phyloP scores from a whole-genome alignment of 1,140 invertebrate genomes.

The Philaenus spumarius region DNA sequence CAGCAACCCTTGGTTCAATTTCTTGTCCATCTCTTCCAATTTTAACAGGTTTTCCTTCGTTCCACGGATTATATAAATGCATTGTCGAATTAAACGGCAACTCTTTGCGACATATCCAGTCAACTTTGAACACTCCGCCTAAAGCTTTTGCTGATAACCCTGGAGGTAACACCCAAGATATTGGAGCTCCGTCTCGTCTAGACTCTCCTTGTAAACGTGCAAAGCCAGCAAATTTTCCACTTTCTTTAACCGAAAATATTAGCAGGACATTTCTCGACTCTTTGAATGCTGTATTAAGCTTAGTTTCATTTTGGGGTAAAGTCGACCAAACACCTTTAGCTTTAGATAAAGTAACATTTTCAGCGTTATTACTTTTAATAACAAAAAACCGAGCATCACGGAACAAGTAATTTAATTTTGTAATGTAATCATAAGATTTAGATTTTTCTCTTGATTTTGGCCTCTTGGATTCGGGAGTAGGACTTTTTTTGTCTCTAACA shows the following conservation, averaged over 20 bases:
- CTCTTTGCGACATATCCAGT: constrained; percentile 95
- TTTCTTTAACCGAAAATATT: constrained; percentile 97
- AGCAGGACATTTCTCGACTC: constrained; percentile 91
- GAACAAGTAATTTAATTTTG: constrained; percentile 91
- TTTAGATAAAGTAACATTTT: constrained; percentile 93
- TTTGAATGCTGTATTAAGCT: constrained; percentile 88
- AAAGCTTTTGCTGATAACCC: constrained; percentile 87
- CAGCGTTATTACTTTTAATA: constrained; percentile 96
- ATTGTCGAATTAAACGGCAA: constrained; percentile 86
- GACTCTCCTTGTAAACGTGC: constrained; percentile 83
- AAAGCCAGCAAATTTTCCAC: constrained; percentile 90
- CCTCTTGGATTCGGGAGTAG: constrained; percentile 42
- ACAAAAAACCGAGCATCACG: constrained; percentile 93
- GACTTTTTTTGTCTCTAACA: constrained; percentile 41
- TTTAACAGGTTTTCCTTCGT: constrained; percentile 97
- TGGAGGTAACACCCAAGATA: constrained; percentile 94
- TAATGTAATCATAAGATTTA: constrained; percentile 77
- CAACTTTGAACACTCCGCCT: constrained; percentile 91
- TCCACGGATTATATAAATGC: constrained; percentile 96
- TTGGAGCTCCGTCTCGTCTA: constrained; percentile 76
- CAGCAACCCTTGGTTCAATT: constrained; percentile 91
- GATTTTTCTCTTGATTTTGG: constrained; percentile 48
- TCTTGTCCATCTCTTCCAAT: constrained; percentile 98
- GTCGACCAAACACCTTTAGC: constrained; percentile 97
- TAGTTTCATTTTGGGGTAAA: constrained; percentile 92